Percentiles rank a stretch among this genome's conserved stretches.
Evolutionary conservation across 1,140 invertebrate genomes (phyloP).

Genomic region (Drosophila elegans): DNA sequence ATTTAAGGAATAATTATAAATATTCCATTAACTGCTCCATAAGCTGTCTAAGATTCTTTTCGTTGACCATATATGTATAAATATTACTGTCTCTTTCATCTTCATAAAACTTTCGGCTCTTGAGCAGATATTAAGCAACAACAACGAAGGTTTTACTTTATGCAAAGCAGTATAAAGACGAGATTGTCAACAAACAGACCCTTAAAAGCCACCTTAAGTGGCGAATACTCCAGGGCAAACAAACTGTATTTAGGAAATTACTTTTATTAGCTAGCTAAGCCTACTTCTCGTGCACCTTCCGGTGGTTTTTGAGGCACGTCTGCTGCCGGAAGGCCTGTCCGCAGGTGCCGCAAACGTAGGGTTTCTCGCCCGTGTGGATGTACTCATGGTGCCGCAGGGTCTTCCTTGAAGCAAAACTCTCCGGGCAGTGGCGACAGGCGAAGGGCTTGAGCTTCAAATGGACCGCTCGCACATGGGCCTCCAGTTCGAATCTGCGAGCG

Average conservation of each 20-base stretch:
- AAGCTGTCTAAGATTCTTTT: no score
- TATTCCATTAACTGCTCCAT: no score
- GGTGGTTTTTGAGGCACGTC: constrained; percentile 77
- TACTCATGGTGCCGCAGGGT: constrained; percentile 86
- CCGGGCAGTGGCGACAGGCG: constrained; percentile 64
- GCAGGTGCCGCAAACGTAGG: constrained; percentile 90
- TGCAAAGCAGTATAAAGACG: no score
- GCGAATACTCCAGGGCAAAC: no score
- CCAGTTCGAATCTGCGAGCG: constrained; percentile 74
- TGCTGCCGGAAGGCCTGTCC: constrained; percentile 85
- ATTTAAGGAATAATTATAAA: no score
- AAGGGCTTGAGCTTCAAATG: constrained; percentile 82
- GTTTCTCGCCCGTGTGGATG: constrained; percentile 92
- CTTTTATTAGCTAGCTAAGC: background rate
- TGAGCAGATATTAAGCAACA: no score
- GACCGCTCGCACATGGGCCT: constrained; percentile 78
- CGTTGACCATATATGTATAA: no score
- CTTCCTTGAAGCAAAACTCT: constrained; percentile 73
- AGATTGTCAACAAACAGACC: no score
- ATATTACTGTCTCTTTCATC: no score
- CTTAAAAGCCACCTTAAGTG: no score
- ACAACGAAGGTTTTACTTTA: no score
- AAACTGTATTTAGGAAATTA: constrained; percentile 9
- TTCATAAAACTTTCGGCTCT: no score
- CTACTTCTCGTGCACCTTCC: constrained; percentile 69